These are phyloP conservation scores for Caenorhabditis japonica DNA, from an alignment of 2,888 invertebrate genomes.

Conservation along the genomic window DNA sequence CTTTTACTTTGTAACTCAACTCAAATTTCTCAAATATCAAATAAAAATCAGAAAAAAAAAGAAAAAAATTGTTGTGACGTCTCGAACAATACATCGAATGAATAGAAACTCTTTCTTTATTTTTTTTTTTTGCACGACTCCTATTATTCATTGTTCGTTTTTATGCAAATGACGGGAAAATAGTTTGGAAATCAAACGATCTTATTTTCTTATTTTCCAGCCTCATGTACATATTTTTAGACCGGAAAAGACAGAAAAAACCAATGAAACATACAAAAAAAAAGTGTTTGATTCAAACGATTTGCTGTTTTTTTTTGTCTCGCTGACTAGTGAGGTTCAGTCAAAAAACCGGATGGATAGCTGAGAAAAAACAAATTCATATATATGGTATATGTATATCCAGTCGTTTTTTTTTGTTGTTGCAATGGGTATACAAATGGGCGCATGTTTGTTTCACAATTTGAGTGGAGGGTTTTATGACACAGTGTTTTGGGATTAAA, in stretches of 20 bases:
- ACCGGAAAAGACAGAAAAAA: no score
- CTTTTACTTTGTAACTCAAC: not conserved
- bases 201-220: no score
- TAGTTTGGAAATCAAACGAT: no score
- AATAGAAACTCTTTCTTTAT: slow-evolving; percentile 6
- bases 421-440: slow-evolving; percentile 37
- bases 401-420: slow-evolving; percentile 37
- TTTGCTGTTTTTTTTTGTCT: slow-evolving; percentile 8
- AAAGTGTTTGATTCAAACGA: no score
- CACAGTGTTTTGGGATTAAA: not conserved
- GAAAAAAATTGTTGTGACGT: slow-evolving; percentile 1
- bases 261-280: no score
- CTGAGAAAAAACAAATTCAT: slow-evolving; percentile 4
- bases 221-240: no score
- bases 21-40: no score
- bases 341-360: slow-evolving; percentile 41
- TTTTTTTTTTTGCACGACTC: not conserved
- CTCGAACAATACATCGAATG: not conserved
- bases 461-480: slow-evolving; percentile 14
- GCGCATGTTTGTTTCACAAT: slow-evolving; percentile 39
- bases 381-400: slow-evolving; percentile 30
- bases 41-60: not conserved
- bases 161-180: slow-evolving; percentile 29
- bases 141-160: slow-evolving; percentile 5
- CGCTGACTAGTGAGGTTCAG: no score